These are phyloP conservation scores for Iphiclides podalirius DNA, from an alignment of 2,888 invertebrate genomes.

Conservation along the genomic window DNA sequence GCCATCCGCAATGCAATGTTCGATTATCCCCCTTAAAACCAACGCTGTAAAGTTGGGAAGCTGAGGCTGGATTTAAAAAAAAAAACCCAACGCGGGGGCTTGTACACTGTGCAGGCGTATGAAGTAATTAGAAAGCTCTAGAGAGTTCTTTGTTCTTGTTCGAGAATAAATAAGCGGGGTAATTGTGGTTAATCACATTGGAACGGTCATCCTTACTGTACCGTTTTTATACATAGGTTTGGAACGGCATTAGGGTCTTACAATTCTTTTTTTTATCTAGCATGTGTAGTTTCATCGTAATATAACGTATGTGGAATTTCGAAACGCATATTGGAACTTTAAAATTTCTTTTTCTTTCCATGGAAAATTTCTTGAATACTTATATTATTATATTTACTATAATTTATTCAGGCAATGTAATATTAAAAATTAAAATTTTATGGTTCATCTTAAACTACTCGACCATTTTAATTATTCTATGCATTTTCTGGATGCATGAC, in stretches of 20 bases:
- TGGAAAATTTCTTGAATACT: too few species aligned
- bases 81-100: constrained; percentile 27
- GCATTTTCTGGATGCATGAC: too few species aligned
- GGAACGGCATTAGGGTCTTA: not conserved
- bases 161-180: constrained; percentile 29
- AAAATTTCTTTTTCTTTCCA: too few species aligned
- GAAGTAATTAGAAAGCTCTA: constrained; percentile 62
- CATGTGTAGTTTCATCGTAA: not conserved
- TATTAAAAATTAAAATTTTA: too few species aligned
- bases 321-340: not conserved
- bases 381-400: too few species aligned
- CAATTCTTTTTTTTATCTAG: not conserved
- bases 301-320: not conserved
- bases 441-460: too few species aligned
- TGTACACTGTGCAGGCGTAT: constrained; percentile 32
- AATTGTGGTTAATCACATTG: constrained; percentile 25
- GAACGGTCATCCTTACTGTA: constrained; percentile 15
- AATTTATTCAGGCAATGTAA: too few species aligned
- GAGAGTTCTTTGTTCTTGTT: constrained; percentile 56
- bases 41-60: constrained; percentile 22
- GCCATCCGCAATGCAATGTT: constrained; percentile 5
- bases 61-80: constrained; percentile 20
- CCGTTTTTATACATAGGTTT: constrained; percentile 10
- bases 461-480: too few species aligned
- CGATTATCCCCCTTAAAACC: constrained; percentile 23